phyloP scores from a whole-genome alignment of 53 echinoderm and acorn worm species.

The Henricia sp. region DNA sequence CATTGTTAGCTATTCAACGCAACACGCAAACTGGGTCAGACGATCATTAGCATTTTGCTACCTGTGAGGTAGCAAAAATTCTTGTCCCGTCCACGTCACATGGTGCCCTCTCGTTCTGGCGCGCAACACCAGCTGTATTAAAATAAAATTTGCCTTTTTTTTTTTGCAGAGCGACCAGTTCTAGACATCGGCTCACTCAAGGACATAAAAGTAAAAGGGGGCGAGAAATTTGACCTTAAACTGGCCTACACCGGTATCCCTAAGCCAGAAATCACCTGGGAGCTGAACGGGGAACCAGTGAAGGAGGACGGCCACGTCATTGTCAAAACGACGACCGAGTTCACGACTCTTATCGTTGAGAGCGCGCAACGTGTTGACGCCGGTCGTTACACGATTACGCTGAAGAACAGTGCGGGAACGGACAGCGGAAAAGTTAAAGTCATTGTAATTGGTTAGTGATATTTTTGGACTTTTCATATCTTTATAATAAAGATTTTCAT shows the following conservation, averaged over 20 bases:
- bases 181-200: slow-evolving; percentile 81
- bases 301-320: slow-evolving; percentile 83
- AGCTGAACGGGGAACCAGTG: slow-evolving; percentile 66
- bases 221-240: slow-evolving; percentile 87
- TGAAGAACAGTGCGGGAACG: slow-evolving; percentile 89
- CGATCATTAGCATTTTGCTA: too few relatives aligned
- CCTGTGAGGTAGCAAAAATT: too few relatives aligned
- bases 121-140: too few relatives aligned
- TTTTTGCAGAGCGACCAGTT: slow-evolving; percentile 76
- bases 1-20: too few relatives aligned
- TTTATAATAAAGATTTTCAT: too few relatives aligned
- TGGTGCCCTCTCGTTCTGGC: too few relatives aligned
- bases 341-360: slow-evolving; percentile 79
- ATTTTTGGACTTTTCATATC: neutral
- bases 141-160: too few relatives aligned
- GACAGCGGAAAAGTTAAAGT: slow-evolving; percentile 90
- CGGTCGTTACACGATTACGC: slow-evolving; percentile 80
- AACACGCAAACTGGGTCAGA: too few relatives aligned
- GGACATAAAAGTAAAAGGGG: slow-evolving; percentile 98
- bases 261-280: slow-evolving; percentile 83
- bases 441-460: slow-evolving; percentile 77
- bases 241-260: slow-evolving; percentile 92
- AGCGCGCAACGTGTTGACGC: slow-evolving; percentile 77
- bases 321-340: slow-evolving; percentile 73
- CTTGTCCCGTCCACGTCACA: too few relatives aligned